These are phyloP conservation scores for Psococerastis gibbosa DNA, from an alignment of 2,888 invertebrate species.

Conservation along the genomic window DNA sequence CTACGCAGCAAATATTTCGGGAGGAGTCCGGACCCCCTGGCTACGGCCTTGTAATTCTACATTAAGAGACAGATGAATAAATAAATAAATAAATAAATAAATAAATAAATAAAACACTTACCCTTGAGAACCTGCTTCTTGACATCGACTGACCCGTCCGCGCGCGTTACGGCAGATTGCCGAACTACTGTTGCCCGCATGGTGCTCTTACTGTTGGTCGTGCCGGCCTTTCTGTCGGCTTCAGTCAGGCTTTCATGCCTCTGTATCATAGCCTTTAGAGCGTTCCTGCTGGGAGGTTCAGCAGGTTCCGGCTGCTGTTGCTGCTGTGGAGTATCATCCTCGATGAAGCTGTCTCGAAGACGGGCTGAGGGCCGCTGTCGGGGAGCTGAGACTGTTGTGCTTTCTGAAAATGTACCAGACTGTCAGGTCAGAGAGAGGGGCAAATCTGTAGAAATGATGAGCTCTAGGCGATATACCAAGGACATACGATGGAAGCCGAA, in stretches of 20 bases:
- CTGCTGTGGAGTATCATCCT: slow-evolving; percentile 13
- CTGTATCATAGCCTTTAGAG: slow-evolving; percentile 21
- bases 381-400: slow-evolving; percentile 15
- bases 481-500: no score
- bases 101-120: slow-evolving; percentile 14
- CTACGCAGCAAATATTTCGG: no score
- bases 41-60: no score
- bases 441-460: no score
- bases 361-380: slow-evolving; percentile 21
- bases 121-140: slow-evolving; percentile 21
- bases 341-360: slow-evolving; percentile 21
- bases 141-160: slow-evolving; percentile 21
- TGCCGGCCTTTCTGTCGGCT: not conserved
- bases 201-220: not conserved
- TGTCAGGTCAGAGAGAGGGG: no score
- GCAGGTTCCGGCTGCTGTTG: slow-evolving; percentile 12
- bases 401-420: no score
- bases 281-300: slow-evolving; percentile 14
- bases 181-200: slow-evolving; percentile 18
- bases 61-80: no score
- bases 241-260: slow-evolving; percentile 19
- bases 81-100: no score
- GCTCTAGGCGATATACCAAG: no score
- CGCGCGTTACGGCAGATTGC: slow-evolving; percentile 19
- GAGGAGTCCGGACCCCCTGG: no score